Base-by-base conservation (phyloP, 1,140 invertebrate species). In the Heliconius hermathena region DNA sequence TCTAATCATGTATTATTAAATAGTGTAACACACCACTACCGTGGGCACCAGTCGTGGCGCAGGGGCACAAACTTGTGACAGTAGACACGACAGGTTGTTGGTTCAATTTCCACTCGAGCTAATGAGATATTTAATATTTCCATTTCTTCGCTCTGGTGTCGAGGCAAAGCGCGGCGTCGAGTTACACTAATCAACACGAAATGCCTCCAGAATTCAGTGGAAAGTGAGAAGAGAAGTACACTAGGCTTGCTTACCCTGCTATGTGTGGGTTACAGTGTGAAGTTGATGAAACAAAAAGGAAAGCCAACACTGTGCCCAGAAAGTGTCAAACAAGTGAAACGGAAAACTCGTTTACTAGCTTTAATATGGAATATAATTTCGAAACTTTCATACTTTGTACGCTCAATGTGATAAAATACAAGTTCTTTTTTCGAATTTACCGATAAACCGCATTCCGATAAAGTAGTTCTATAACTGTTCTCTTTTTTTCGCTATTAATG, bases 311-410 rank as follows among this genome's bases (percentile, higher is more conserved):
- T n/a, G 54, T 57, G 54, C 22, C 13, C 9, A 26, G 9, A 66
- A 66, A 29, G 22, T 66, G 22, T 29, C 22, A 13, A 66, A 57
- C 8, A 52, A 52, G 49, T 52, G 49, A 52, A 52, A 52, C 49
- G 49, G 49, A 52, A 52, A 52, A 52, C 54, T 57, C n/a, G 57
- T 60, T 22, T 9, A n/a, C 3, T 3, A 29, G 60, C 60, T 16
- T 66, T 29, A 66, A 66, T 52, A 52, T 52, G 18, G 22, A 57
- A 11, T 66, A 66, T 66, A 66, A 66, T 66, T 66, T 66, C 26
- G 13, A 66, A 66, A 66, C 26, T 66, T 66, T 66, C 60, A 66
- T 66, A 66, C 60, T 16, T 66, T 29, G 54, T 9, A 3, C 18
- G n/a, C 20, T 60, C 26, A 60, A 60, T 60, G 26, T 29, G n/a